Conservation (phyloP, 2,888 invertebrate genomes). For the Celastrina argiolus region DNA sequence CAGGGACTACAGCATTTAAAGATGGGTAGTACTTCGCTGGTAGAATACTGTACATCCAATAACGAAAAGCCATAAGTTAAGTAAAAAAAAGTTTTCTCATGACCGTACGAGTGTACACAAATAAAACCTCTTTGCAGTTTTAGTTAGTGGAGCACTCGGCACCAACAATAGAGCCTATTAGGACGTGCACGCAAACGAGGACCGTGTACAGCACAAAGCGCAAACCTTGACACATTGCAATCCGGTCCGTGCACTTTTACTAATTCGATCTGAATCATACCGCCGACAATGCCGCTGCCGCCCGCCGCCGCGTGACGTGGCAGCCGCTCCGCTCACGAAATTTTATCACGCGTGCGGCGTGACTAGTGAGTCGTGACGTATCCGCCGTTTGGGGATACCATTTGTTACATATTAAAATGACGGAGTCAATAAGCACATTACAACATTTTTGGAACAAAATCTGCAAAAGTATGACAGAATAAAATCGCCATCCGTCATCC, state of each 20-base stretch:
- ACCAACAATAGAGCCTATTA: constrained; percentile 3
- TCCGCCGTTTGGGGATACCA: neutral
- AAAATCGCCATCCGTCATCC: too few relatives aligned
- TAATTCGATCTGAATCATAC: constrained; percentile 48
- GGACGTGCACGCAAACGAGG: neutral
- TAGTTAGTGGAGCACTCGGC: neutral
- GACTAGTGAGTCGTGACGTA: neutral
- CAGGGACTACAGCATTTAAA: too few relatives aligned
- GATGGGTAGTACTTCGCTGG: too few relatives aligned
- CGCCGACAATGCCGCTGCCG: constrained; percentile 21
- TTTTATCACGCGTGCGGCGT: neutral
- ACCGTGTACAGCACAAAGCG: constrained; percentile 43
- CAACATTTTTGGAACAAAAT: too few relatives aligned
- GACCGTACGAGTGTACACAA: neutral
- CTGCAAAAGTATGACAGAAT: too few relatives aligned
- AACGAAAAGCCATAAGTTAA: too few relatives aligned
- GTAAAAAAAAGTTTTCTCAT: neutral
- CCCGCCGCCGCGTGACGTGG: constrained; percentile 23
- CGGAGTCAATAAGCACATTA: neutral
- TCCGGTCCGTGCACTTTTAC: constrained; percentile 57
- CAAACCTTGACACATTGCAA: constrained; percentile 60
- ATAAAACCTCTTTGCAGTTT: neutral
- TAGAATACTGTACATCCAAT: too few relatives aligned
- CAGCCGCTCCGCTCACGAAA: neutral
- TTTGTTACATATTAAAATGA: neutral